Conservation (phyloP, 2,888 invertebrate species). For the Nomada lathburiana region DNA sequence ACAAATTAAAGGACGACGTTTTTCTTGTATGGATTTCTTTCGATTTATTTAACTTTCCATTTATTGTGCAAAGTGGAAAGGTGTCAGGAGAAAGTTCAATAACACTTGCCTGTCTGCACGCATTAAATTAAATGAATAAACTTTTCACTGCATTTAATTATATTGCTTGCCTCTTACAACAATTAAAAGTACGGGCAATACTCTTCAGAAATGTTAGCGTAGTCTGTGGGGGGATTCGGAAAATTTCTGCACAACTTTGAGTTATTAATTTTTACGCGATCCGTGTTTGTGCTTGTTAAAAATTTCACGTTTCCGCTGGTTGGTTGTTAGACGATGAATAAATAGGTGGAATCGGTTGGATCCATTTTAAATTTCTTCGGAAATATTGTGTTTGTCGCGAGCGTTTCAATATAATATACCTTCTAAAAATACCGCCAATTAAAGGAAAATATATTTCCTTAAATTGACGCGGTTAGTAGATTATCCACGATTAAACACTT, state of each 20-base stretch:
- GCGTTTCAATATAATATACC: neutral
- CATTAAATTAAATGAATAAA: too few species aligned
- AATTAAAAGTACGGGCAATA: too few species aligned
- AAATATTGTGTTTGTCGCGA: neutral
- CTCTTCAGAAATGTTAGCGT: neutral
- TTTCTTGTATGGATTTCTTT: neutral
- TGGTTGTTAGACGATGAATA: slow-evolving; percentile 25
- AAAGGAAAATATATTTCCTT: too few species aligned
- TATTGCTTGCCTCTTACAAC: too few species aligned
- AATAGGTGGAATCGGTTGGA: slow-evolving; percentile 22
- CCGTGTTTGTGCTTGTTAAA: slow-evolving; percentile 27
- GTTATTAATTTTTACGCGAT: slow-evolving; percentile 42
- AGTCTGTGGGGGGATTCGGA: neutral
- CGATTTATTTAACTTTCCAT: neutral
- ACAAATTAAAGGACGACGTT: too few species aligned
- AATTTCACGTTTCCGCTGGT: slow-evolving; percentile 8
- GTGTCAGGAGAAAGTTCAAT: too few species aligned
- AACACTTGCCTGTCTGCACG: too few species aligned
- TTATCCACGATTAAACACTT: too few species aligned
- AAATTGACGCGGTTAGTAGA: too few species aligned
- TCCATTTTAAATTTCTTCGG: slow-evolving; percentile 24
- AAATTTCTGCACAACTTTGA: neutral
- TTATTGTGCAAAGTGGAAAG: too few species aligned
- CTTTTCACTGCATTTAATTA: too few species aligned
- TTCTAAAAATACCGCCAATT: too few species aligned